Percentiles rank a stretch among this genome's conserved stretches.
Evolutionary conservation across 2,797 vertebrate species (phyloP).

Genomic region (Pristis pectinata): DNA sequence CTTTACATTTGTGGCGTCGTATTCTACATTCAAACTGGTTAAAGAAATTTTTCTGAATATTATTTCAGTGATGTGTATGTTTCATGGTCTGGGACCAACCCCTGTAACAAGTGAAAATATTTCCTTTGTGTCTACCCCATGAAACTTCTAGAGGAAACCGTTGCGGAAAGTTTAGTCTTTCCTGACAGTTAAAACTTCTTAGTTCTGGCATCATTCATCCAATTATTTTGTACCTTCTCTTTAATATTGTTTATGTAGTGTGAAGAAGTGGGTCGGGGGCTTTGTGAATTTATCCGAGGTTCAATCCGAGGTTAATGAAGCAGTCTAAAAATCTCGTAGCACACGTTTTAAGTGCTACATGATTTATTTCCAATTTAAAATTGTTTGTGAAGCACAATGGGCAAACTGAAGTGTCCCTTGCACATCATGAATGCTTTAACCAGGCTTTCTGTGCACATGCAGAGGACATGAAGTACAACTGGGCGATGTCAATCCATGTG

Average conservation of each 20-base stretch:
- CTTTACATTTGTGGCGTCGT: background rate
- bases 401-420: too few species aligned
- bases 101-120: background rate
- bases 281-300: background rate
- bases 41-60: background rate
- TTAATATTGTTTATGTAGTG: background rate
- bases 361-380: too few species aligned
- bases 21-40: background rate
- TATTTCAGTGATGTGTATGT: background rate
- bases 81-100: background rate
- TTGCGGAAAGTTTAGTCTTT: background rate
- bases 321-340: too few species aligned
- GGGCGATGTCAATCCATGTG: too few species aligned
- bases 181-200: background rate
- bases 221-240: background rate
- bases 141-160: background rate
- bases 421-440: too few species aligned
- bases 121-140: background rate
- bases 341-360: too few species aligned
- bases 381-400: too few species aligned
- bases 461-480: too few species aligned
- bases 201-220: background rate
- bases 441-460: too few species aligned
- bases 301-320: background rate
- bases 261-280: too few species aligned